Evolutionary conservation across 2,113 vertebrate species (phyloP).

Genomic region (Grus americana): DNA sequence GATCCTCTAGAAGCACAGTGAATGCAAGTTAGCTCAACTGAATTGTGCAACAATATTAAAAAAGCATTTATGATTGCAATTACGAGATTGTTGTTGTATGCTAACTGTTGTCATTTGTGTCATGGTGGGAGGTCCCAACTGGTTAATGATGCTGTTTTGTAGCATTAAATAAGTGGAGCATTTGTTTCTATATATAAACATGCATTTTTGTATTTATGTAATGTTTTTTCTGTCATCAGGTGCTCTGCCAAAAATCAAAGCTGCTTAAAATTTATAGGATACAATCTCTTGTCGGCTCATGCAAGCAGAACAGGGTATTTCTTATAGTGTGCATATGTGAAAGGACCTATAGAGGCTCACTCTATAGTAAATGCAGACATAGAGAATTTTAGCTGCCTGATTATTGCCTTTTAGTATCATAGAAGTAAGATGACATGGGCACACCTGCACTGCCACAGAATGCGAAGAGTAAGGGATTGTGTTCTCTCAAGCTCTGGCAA

Average conservation of each 20-base stretch:
- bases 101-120: slow-evolving; percentile 13
- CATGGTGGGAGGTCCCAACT: slow-evolving; percentile 20
- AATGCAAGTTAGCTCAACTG: neutral
- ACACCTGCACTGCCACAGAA: neutral
- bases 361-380: neutral
- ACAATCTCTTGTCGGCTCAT: neutral
- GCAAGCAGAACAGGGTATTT: neutral
- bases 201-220: slow-evolving; percentile 21
- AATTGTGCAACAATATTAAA: slow-evolving; percentile 27
- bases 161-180: neutral
- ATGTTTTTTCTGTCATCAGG: neutral
- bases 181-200: slow-evolving; percentile 32
- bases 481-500: neutral
- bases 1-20: slow-evolving; percentile 31
- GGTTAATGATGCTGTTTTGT: slow-evolving; percentile 13
- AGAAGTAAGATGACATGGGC: neutral
- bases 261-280: neutral
- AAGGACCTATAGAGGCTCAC: neutral
- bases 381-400: neutral
- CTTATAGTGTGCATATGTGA: neutral
- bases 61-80: slow-evolving; percentile 23
- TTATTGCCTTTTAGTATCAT: neutral
- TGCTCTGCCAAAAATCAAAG: slow-evolving; percentile 36
- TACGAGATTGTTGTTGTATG: neutral
- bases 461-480: neutral